Evolutionary conservation across 2,888 invertebrate genomes (phyloP).

Genomic region (Chrysotoxum bicinctum): DNA sequence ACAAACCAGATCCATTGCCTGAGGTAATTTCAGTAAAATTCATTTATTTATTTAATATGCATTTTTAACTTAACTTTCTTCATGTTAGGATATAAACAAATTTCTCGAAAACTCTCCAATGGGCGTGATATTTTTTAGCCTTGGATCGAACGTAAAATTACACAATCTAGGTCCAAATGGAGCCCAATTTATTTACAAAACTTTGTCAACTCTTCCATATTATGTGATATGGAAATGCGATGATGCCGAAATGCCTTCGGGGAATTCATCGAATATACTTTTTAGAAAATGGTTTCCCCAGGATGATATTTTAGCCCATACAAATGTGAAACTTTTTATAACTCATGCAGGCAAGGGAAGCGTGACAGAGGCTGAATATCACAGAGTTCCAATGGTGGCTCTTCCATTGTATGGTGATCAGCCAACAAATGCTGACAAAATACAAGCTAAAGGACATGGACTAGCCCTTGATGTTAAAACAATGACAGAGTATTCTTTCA

Average conservation of each 20-base stretch:
- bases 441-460: conserved; percentile 83
- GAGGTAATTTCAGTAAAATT: conserved; percentile 50
- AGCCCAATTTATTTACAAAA: conserved; percentile 82
- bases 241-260: conserved; percentile 78
- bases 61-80: background rate
- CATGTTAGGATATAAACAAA: conserved; percentile 74
- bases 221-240: conserved; percentile 86
- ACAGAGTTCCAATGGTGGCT: conserved; percentile 88
- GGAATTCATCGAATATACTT: conserved; percentile 78
- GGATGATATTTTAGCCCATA: conserved; percentile 88
- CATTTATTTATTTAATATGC: background rate
- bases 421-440: conserved; percentile 88
- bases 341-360: conserved; percentile 85
- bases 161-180: conserved; percentile 81
- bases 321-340: conserved; percentile 83
- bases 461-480: conserved; percentile 34
- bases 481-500: conserved; percentile 68
- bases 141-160: conserved; percentile 78
- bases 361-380: conserved; percentile 89
- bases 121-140: conserved; percentile 79
- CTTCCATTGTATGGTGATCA: conserved; percentile 90
- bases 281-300: conserved; percentile 83
- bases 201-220: conserved; percentile 83
- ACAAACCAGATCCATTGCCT: conserved; percentile 71
- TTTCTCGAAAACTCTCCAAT: conserved; percentile 78